Conservation (phyloP, 2,888 invertebrate genomes). For the Tridacna gigas region DNA sequence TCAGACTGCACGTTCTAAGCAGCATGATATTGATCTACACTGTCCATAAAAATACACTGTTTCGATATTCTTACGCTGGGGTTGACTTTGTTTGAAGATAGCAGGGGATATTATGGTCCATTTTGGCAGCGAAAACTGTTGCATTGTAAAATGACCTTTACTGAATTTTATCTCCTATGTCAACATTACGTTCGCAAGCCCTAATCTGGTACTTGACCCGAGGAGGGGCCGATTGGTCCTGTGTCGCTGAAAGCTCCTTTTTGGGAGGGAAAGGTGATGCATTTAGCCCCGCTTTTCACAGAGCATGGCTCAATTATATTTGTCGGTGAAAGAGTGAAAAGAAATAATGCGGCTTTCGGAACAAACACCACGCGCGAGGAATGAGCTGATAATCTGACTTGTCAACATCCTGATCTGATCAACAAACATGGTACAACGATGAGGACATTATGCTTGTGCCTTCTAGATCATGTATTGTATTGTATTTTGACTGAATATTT, state of each 20-base stretch:
- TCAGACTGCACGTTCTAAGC: too few relatives aligned
- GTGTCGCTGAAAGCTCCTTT: too few relatives aligned
- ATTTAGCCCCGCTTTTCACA: too few relatives aligned
- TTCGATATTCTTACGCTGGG: too few relatives aligned
- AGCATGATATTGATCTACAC: too few relatives aligned
- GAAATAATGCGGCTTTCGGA: neutral
- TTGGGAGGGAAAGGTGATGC: too few relatives aligned
- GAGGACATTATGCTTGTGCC: neutral
- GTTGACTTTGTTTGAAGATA: too few relatives aligned
- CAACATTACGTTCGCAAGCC: neutral
- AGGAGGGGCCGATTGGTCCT: too few relatives aligned
- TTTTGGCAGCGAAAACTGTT: neutral
- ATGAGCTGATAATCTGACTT: slow-evolving; percentile 9
- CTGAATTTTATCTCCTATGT: neutral
- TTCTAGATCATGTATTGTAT: too few relatives aligned
- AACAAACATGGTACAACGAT: slow-evolving; percentile 7
- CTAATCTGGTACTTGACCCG: neutral
- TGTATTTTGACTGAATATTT: neutral
- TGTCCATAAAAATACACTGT: too few relatives aligned
- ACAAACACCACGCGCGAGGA: slow-evolving; percentile 7
- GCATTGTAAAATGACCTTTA: neutral
- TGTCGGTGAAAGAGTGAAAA: neutral
- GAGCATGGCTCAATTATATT: too few relatives aligned
- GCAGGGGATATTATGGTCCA: neutral
- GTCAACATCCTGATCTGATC: slow-evolving; percentile 18